phyloP scores from a whole-genome alignment of 2,113 vertebrate genomes.

The Astur gentilis region DNA sequence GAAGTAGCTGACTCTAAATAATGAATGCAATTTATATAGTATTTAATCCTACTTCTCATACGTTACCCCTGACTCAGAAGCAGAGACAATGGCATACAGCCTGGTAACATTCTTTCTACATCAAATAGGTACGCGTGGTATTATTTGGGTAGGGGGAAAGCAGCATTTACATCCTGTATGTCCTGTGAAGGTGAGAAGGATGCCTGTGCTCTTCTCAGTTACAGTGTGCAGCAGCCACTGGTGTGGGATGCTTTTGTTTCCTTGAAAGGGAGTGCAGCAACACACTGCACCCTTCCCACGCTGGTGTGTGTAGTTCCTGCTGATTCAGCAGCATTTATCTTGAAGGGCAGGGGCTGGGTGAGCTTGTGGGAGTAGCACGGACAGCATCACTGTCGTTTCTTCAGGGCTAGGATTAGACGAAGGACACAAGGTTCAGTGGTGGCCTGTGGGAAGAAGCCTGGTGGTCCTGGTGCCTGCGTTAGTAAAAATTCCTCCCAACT shows the following conservation, averaged over 20 bases:
- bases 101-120: background rate
- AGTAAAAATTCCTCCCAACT: background rate
- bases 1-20: background rate
- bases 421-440: background rate
- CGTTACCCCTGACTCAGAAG: background rate
- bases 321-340: background rate
- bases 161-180: background rate
- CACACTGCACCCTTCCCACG: rapidly evolving
- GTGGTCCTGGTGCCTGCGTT: background rate
- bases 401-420: background rate
- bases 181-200: background rate
- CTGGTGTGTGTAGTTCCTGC: background rate
- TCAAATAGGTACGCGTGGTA: background rate
- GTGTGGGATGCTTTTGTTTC: background rate
- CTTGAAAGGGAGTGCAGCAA: background rate
- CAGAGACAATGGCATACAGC: background rate
- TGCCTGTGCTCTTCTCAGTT: background rate
- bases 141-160: background rate
- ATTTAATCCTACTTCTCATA: background rate
- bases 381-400: background rate
- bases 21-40: background rate
- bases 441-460: background rate
- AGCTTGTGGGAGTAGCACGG: background rate
- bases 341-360: background rate
- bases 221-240: background rate